A percentile compares a stretch with the other conserved stretches of the same genome.
These are phyloP conservation scores for Drosophila sproati DNA, from an alignment of 1,140 invertebrate genomes.

Conservation along the genomic window DNA sequence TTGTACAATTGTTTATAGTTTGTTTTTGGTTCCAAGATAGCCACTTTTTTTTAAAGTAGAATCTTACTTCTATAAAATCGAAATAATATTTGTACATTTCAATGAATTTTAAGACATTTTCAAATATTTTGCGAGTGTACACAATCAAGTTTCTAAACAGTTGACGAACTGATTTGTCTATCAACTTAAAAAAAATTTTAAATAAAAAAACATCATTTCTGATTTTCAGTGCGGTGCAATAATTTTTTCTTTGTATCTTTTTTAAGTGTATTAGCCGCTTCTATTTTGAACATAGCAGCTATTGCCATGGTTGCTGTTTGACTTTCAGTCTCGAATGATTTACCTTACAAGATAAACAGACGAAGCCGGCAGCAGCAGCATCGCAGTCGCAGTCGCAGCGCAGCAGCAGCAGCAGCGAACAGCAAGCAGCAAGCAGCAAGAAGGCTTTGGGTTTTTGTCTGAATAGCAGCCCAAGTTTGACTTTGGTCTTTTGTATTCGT, in stretches of 20 bases:
- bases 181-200: too few species aligned
- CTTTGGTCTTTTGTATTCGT: conserved; percentile 68
- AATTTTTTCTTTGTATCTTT: not conserved
- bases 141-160: too few species aligned
- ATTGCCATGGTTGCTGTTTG: conserved; percentile 60
- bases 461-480: conserved; percentile 68
- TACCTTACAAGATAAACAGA: conserved; percentile 82
- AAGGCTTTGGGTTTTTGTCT: conserved; percentile 55
- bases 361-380: conserved; percentile 32
- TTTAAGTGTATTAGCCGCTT: not conserved
- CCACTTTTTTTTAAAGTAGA: too few species aligned
- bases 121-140: too few species aligned
- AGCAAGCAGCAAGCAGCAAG: conserved; percentile 12
- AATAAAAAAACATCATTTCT: too few species aligned
- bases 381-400: conserved; percentile 10
- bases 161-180: too few species aligned
- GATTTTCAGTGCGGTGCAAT: too few species aligned
- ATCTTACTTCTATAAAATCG: too few species aligned
- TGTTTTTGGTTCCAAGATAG: too few species aligned
- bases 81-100: too few species aligned
- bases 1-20: too few species aligned
- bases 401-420: conserved; percentile 17
- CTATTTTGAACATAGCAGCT: conserved; percentile 2
- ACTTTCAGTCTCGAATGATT: conserved; percentile 83
- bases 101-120: too few species aligned